These are phyloP conservation scores for Hydroisotoma schaefferi DNA, from an alignment of 2,888 invertebrate genomes.

Conservation along the genomic window DNA sequence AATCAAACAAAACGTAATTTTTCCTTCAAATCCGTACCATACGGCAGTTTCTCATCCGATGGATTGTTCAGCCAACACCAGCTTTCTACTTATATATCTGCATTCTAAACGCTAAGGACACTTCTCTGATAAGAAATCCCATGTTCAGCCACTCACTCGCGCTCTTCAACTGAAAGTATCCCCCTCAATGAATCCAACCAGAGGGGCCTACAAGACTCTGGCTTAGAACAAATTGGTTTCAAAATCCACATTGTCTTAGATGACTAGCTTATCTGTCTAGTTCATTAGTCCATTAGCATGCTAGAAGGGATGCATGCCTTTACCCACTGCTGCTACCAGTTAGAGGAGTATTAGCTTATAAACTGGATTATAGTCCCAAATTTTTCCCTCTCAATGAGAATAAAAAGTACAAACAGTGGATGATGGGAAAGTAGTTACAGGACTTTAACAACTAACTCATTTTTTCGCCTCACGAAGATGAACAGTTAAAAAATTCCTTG, in stretches of 20 bases:
- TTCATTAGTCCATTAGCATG: constrained; percentile 6
- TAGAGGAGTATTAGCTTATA: too few species aligned
- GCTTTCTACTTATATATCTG: constrained; percentile 19
- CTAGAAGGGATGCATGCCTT: not conserved
- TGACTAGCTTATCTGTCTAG: constrained; percentile 3
- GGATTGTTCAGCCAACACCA: constrained; percentile 17
- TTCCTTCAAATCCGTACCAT: constrained; percentile 44
- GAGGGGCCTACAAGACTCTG: not conserved
- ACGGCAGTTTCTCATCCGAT: constrained; percentile 39
- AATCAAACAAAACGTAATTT: constrained; percentile 49
- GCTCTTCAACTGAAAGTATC: too few species aligned
- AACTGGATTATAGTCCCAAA: too few species aligned
- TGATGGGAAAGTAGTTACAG: too few species aligned
- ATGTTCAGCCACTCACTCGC: not conserved
- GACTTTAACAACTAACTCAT: too few species aligned
- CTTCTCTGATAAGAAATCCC: not conserved
- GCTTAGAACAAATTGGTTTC: not conserved
- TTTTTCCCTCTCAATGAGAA: too few species aligned
- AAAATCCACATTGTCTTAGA: not conserved
- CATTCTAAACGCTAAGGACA: not conserved
- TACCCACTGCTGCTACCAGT: too few species aligned
- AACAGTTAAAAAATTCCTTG: too few species aligned
- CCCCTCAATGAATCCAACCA: too few species aligned
- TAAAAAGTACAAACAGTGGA: too few species aligned
- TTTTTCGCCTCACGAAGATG: too few species aligned